phyloP scores from a whole-genome alignment of 2,797 vertebrate species.

The Girardinus metallicus region DNA sequence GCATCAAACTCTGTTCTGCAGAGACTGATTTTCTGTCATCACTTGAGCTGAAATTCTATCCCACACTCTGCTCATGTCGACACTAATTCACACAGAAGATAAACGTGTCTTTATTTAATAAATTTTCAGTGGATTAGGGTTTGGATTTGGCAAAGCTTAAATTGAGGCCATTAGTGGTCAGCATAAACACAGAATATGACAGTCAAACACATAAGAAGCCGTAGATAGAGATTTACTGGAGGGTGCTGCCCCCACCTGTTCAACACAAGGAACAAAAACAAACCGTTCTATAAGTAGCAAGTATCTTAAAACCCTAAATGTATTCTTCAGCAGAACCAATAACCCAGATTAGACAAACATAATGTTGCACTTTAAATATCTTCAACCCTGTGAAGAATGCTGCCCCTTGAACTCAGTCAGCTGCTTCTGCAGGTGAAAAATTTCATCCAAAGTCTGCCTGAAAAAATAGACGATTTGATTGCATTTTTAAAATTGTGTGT shows the following conservation, averaged over 20 bases:
- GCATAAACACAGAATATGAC: background rate
- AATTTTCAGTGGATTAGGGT: too few species aligned
- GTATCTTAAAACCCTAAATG: background rate
- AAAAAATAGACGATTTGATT: conserved; percentile 9
- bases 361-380: conserved; percentile 10
- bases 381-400: conserved; percentile 26
- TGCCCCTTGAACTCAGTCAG: conserved; percentile 77
- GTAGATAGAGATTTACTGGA: conserved; percentile 14
- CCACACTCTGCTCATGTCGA: conserved; percentile 4
- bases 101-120: background rate
- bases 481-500: background rate
- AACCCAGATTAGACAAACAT: background rate
- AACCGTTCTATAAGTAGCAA: background rate
- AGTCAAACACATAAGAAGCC: background rate
- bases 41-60: conserved; percentile 28
- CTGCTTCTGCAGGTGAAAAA: conserved; percentile 83
- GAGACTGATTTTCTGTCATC: conserved; percentile 15
- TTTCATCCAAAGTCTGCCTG: conserved; percentile 81
- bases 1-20: conserved; percentile 18
- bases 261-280: conserved; percentile 15
- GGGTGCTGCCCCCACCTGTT: conserved; percentile 63
- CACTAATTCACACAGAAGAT: background rate
- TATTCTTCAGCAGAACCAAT: background rate
- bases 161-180: background rate
- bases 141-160: background rate